These are phyloP conservation scores for Poliocrania exsul DNA, from an alignment of 2,797 vertebrate genomes.

Conservation along the genomic window DNA sequence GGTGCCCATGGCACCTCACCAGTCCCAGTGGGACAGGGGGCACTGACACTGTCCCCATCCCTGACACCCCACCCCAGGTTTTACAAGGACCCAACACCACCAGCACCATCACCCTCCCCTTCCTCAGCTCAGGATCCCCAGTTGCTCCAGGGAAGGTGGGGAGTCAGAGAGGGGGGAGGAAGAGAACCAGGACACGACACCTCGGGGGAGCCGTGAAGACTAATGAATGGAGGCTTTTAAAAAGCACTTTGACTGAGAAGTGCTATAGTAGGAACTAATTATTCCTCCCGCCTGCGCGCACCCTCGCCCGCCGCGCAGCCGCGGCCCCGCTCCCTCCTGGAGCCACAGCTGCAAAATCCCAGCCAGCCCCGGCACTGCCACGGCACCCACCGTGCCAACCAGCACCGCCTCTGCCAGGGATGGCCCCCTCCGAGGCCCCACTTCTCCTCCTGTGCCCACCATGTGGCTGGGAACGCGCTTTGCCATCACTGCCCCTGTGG, in stretches of 20 bases:
- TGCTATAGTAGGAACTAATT: constrained; percentile 44
- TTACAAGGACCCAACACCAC: background rate
- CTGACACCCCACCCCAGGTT: accelerated
- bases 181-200: constrained; percentile 32
- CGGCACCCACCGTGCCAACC: background rate
- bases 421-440: accelerated
- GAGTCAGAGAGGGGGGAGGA: background rate
- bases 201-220: constrained; percentile 37
- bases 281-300: constrained; percentile 22
- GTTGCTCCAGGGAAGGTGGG: background rate
- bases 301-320: background rate
- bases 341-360: background rate
- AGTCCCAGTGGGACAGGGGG: background rate
- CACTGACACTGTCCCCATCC: accelerated
- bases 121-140: constrained; percentile 10
- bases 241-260: constrained; percentile 46
- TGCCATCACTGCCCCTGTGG: accelerated
- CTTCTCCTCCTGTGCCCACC: background rate
- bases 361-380: background rate
- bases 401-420: accelerated
- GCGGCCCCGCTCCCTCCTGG: background rate
- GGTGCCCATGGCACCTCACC: accelerated
- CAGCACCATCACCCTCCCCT: background rate
- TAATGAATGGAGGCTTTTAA: constrained; percentile 57
- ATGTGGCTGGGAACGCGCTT: accelerated